Base-by-base conservation (phyloP, 2,113 vertebrate species). In the Ictidomys tridecemlineatus region DNA sequence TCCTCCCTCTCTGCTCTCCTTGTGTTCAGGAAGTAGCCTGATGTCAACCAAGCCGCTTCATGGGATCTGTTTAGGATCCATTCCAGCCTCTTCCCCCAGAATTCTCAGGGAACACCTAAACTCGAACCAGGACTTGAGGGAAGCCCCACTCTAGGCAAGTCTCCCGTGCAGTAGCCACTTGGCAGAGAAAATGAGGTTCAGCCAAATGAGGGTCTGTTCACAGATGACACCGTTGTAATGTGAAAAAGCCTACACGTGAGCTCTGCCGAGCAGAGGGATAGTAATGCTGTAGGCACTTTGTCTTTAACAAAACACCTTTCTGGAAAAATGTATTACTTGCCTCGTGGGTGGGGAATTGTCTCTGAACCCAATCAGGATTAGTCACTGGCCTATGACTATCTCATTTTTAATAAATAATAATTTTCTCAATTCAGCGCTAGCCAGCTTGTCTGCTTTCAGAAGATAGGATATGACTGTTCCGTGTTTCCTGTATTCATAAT, bases 341-440 rank as follows among this genome's bases (percentile, higher is more conserved):
- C 72, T 88, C 1, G 2, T 96, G 85, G 97, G 89, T 94, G 86
- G 95, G 56, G 76, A 95, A 96, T 96, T 97, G 61, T 94, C 92
- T 97, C 92, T 93, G 89, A 97, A 94, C 84, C 79, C 92, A 96
- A 90, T 97, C 98, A 96, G 93, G 76, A 95, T 98, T 93, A 96
- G 84, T 92, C 72, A 84, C 77, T 97, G 93, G 93, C 82, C 97
- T 22, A 2, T 97, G 95, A 97, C 98, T 96, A 90, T 97, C 93
- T 97, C 92, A 95, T 91, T 97, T 97, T 96, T 97, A 98, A 98
- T 98, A 98, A 97, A 97, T 96, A 98, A 95, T 95, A 95, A 97
- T 97, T 97, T 96, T 96, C 93, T 97, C 93, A 76, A 80, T 82
- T 92, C 84, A 12, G n/a, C 2, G 24, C 92, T 56, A 96, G 83